Evolutionary conservation across 2,888 invertebrate species (phyloP).

Genomic region (Salpingus planirostris): DNA sequence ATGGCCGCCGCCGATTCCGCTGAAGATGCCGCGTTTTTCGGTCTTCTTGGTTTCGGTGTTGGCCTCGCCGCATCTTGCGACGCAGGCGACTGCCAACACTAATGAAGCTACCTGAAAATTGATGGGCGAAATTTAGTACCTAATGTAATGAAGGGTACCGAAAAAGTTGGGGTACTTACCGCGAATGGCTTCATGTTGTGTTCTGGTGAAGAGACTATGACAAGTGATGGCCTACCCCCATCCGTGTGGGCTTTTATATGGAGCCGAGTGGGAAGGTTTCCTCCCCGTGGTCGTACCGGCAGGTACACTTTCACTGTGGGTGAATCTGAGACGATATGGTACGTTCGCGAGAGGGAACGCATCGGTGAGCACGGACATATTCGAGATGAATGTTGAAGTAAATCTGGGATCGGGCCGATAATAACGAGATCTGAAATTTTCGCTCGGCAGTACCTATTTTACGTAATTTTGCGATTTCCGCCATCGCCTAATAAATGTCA

Average conservation of each 20-base stretch:
- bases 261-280: constrained; percentile 20
- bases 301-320: constrained; percentile 23
- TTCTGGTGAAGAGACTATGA: constrained; percentile 16
- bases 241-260: constrained; percentile 24
- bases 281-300: constrained; percentile 15
- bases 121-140: not conserved
- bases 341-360: constrained; percentile 16
- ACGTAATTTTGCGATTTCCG: too few relatives aligned
- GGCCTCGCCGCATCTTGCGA: constrained; percentile 26
- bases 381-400: constrained; percentile 5
- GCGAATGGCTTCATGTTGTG: constrained; percentile 23
- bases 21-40: constrained; percentile 27
- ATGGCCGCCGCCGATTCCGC: constrained; percentile 13
- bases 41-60: constrained; percentile 20
- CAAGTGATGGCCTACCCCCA: constrained; percentile 24
- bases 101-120: constrained; percentile 21
- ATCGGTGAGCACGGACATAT: constrained; percentile 14
- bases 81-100: constrained; percentile 27
- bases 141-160: too few relatives aligned
- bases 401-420: too few relatives aligned
- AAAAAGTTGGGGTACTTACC: too few relatives aligned
- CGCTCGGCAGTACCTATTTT: too few relatives aligned
- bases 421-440: too few relatives aligned
- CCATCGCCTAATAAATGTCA: too few relatives aligned
- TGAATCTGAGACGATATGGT: constrained; percentile 20